phyloP scores from a whole-genome alignment of 2,888 invertebrate genomes.

The Pachycephus smyrnensis region DNA sequence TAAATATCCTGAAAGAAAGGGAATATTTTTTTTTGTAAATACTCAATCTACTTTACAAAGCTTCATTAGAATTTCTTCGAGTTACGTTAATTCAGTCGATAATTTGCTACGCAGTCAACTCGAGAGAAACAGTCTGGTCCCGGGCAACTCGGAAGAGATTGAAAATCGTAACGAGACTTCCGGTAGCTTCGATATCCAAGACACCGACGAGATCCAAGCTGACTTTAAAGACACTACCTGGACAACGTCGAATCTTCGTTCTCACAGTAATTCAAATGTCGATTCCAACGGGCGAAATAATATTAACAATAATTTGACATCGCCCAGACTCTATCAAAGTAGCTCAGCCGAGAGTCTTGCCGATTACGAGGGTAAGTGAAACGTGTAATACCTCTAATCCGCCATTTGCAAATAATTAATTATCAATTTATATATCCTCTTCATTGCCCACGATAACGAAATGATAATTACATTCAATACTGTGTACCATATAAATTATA shows the following conservation, averaged over 20 bases:
- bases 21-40: too few relatives aligned
- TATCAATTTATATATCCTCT: too few relatives aligned
- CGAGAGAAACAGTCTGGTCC: slow-evolving; percentile 43
- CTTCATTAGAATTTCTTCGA: background rate
- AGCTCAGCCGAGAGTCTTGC: slow-evolving; percentile 71
- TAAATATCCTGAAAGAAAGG: background rate
- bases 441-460: too few relatives aligned
- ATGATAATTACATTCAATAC: too few relatives aligned
- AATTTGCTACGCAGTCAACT: slow-evolving; percentile 46
- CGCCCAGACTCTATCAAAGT: slow-evolving; percentile 45
- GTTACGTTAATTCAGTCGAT: background rate
- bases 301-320: slow-evolving; percentile 54
- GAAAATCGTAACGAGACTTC: slow-evolving; percentile 40
- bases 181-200: slow-evolving; percentile 24
- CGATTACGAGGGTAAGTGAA: slow-evolving; percentile 69
- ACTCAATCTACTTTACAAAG: too few relatives aligned
- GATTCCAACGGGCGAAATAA: slow-evolving; percentile 38
- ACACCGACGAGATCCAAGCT: slow-evolving; percentile 47
- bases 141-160: slow-evolving; percentile 43
- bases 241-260: slow-evolving; percentile 52
- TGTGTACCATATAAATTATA: too few relatives aligned
- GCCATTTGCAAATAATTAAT: too few relatives aligned
- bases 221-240: slow-evolving; percentile 50
- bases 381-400: too few relatives aligned
- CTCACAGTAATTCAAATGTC: slow-evolving; percentile 46